Conservation (phyloP, 2,113 vertebrate species). For the Fukomys damarensis region DNA sequence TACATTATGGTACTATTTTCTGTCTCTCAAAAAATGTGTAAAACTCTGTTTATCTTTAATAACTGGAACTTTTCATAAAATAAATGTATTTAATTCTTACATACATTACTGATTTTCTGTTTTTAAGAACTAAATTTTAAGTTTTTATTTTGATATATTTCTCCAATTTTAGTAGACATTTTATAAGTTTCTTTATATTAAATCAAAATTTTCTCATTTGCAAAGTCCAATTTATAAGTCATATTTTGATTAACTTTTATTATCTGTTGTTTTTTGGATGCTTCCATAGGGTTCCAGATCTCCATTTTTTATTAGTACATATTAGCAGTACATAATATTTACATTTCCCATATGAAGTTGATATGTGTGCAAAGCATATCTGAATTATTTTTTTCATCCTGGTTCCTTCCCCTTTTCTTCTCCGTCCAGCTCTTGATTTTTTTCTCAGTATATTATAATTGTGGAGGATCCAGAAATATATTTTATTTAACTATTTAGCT, state of each 20-base stretch:
- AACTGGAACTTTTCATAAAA: not conserved
- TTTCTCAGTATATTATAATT: not conserved
- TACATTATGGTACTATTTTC: not conserved
- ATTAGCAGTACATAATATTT: not conserved
- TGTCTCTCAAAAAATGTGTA: not conserved
- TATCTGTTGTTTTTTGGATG: not conserved
- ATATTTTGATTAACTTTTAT: not conserved
- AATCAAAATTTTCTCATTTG: not conserved
- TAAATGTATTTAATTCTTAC: not conserved
- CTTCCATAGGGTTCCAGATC: not conserved
- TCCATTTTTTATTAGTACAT: not conserved
- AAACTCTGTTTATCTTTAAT: not conserved
- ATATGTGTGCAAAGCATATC: not conserved
- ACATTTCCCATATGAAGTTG: not conserved
- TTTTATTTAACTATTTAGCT: not conserved
- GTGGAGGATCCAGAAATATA: not conserved
- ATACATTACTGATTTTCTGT: not conserved
- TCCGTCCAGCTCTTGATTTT: not conserved
- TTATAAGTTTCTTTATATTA: not conserved
- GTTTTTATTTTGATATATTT: not conserved
- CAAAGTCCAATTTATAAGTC: not conserved
- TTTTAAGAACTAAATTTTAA: not conserved
- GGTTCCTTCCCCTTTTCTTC: not conserved
- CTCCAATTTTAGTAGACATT: not conserved
- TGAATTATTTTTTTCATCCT: not conserved